These are phyloP conservation scores for Chlamydotis undulata DNA, from an alignment of 2,113 vertebrate species.

Conservation along the genomic window DNA sequence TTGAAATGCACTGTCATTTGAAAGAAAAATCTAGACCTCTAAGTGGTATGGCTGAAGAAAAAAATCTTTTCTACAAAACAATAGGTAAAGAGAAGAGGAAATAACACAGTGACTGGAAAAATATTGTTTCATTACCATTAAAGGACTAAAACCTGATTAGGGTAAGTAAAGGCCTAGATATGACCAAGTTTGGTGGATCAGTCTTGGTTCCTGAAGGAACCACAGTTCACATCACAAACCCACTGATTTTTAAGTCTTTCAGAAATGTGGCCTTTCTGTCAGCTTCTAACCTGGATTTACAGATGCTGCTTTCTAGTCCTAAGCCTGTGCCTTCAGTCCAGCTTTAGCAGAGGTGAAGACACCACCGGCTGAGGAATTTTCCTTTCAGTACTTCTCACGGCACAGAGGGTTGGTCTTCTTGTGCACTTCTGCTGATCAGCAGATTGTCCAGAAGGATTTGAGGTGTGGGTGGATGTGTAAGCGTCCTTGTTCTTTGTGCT, in stretches of 20 bases:
- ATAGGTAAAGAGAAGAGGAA: constrained; percentile 72
- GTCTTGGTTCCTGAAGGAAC: constrained; percentile 18
- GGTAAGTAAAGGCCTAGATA: constrained; percentile 30
- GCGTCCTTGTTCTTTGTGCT: not conserved
- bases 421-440: not conserved
- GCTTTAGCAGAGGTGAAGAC: not conserved
- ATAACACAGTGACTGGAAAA: constrained; percentile 73
- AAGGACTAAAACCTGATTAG: constrained; percentile 59
- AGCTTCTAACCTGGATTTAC: not conserved
- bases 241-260: constrained; percentile 3
- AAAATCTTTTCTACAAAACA: constrained; percentile 63
- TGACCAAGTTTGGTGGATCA: constrained; percentile 29
- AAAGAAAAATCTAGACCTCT: constrained; percentile 49
- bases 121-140: constrained; percentile 62
- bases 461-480: not conserved
- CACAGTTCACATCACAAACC: constrained; percentile 10
- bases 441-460: not conserved
- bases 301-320: not conserved
- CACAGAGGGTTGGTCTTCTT: rapidly evolving
- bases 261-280: constrained; percentile 4
- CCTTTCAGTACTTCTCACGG: not conserved
- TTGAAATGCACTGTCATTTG: constrained; percentile 53
- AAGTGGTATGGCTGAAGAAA: constrained; percentile 55
- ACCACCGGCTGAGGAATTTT: not conserved
- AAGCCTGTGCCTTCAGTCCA: not conserved